Evolutionary conservation across 2,888 invertebrate species (phyloP).

Genomic region (Drosophila rubida): DNA sequence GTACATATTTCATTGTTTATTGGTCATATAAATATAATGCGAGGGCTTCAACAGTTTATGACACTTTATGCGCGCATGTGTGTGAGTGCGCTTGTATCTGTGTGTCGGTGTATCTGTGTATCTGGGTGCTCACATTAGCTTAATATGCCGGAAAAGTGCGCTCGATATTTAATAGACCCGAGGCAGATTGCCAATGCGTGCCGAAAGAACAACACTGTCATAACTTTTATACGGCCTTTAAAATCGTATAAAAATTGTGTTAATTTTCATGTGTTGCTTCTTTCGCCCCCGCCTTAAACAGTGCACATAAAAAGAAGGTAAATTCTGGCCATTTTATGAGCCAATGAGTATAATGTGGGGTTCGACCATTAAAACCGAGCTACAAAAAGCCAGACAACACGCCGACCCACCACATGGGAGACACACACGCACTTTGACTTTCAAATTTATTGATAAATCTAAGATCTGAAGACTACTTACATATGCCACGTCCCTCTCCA

Average conservation of each 20-base stretch:
- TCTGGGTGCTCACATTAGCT: conserved; percentile 66
- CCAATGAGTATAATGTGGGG: conserved; percentile 64
- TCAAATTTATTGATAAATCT: conserved; percentile 76
- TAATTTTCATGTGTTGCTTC: conserved; percentile 75
- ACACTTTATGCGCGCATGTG: conserved; percentile 36
- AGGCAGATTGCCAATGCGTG: conserved; percentile 43
- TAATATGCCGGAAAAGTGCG: conserved; percentile 70
- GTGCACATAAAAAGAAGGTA: conserved; percentile 59
- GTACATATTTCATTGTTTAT: conserved; percentile 66
- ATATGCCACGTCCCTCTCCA: conserved; percentile 17
- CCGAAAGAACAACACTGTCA: conserved; percentile 47
- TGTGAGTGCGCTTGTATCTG: not conserved
- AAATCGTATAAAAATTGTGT: conserved; percentile 77
- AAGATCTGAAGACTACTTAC: conserved; percentile 54
- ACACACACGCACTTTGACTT: conserved; percentile 52
- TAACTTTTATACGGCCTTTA: conserved; percentile 76
- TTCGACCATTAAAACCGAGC: conserved; percentile 49
- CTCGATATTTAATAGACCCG: conserved; percentile 59
- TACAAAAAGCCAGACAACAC: conserved; percentile 11
- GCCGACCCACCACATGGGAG: conserved; percentile 1
- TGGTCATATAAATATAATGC: conserved; percentile 72
- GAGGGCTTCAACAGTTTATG: conserved; percentile 53
- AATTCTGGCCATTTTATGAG: conserved; percentile 58
- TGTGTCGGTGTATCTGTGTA: conserved; percentile 10
- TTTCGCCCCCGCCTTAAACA: conserved; percentile 8